Base-by-base conservation (phyloP, 1,140 invertebrate genomes). In the Bombus huntii region DNA sequence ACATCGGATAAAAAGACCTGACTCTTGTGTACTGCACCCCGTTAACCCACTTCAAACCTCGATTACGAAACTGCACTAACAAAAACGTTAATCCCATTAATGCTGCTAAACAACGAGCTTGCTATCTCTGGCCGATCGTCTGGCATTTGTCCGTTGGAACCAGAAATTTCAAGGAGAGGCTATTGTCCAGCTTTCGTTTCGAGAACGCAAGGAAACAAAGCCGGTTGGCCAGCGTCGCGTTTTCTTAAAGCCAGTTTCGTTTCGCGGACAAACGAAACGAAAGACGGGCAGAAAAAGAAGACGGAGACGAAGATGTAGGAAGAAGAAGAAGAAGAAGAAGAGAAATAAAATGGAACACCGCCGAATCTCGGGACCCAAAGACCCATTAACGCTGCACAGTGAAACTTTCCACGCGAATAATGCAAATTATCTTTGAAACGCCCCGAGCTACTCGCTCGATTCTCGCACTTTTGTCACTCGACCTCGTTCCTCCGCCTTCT, bases 401-500 rank as follows among this genome's bases (percentile, higher is more conserved):
- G 75, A 82, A 89, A 89, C 77, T 89, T 89, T 81, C 78, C 73
- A 53, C 86, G 66, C 85, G 86, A 90, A 90, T 90, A 90, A 87
- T 90, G 88, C 88, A 89, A 90, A 90, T 90, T 90, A 90, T 87
- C 77, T 78, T 72, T 78, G 81, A 81, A 89, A 87, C 88, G 88
- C 89, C 88, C 59, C 74, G 15, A 84, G 70, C 62, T 68, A 18
- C 68, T 85, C 62, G 65, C 70, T 74, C 39, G 86, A 53, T 81
- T 62, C 42, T 75, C 73, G n/a, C 44, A 37, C 34, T 78, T 72
- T 78, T 59, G 42, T 76, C 57, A 5, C 39, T 37, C 44, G 22
- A 31, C 15, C 77, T 47, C 9, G 59, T 39, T 44, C 62, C 74
- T 66, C 47, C 62, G 53, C 22, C 28, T 39, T 47, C 28, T 15